A percentile compares a stretch with the other conserved stretches of the same genome.
Conservation (phyloP, 2,797 vertebrate genomes). For the Linurgus olivaceus region DNA sequence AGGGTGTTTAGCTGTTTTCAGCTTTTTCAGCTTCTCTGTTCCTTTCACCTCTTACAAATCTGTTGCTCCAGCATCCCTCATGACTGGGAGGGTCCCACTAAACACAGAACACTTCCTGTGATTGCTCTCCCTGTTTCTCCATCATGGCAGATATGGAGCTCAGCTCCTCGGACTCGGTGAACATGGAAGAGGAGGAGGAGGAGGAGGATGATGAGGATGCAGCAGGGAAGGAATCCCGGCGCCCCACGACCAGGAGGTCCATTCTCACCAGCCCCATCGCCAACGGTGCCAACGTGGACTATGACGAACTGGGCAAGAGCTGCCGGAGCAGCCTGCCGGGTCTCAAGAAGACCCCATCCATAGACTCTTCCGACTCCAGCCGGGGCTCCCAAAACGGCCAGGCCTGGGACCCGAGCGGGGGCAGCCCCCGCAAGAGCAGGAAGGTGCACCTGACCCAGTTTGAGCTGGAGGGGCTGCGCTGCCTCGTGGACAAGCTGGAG, state of each 20-base stretch:
- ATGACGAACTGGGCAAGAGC: slow-evolving; percentile 73
- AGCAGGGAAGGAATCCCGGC: slow-evolving; percentile 68
- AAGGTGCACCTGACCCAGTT: slow-evolving; percentile 87
- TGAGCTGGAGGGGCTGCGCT: slow-evolving; percentile 92
- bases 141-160: slow-evolving; percentile 84
- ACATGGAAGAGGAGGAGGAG: slow-evolving; percentile 75
- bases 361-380: slow-evolving; percentile 75
- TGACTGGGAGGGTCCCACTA: background rate
- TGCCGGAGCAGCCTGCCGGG: slow-evolving; percentile 69
- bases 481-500: slow-evolving; percentile 92
- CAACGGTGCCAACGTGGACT: slow-evolving; percentile 77
- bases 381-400: slow-evolving; percentile 78
- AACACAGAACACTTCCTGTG: background rate
- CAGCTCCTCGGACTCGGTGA: slow-evolving; percentile 71
- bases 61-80: background rate
- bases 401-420: slow-evolving; percentile 69
- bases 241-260: slow-evolving; percentile 68
- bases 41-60: fast-evolving
- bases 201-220: slow-evolving; percentile 53
- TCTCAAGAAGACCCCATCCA: slow-evolving; percentile 76
- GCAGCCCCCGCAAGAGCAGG: slow-evolving; percentile 71
- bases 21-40: background rate
- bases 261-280: slow-evolving; percentile 77
- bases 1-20: background rate
- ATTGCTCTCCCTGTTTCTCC: background rate